Conservation (phyloP, 2,888 invertebrate species). For the Dicyrtomina minuta region DNA sequence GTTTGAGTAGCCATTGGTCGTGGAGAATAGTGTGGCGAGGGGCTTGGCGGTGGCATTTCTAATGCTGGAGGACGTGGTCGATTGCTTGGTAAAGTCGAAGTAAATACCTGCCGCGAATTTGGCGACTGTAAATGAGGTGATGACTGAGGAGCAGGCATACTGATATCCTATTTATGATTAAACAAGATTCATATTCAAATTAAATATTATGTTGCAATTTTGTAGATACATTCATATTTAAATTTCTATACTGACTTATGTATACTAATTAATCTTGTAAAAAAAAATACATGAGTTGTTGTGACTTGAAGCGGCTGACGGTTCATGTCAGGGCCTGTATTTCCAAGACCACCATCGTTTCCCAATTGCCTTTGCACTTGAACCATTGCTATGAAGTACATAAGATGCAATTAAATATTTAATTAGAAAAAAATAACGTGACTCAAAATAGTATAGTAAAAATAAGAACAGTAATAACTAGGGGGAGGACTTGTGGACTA, state of each 20-base stretch:
- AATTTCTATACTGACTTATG: too few species aligned
- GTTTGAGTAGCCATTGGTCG: conserved; percentile 34
- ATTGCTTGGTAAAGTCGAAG: conserved; percentile 11
- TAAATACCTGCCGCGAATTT: conserved; percentile 52
- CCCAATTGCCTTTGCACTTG: conserved; percentile 62
- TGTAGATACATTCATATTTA: background rate
- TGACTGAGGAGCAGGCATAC: conserved; percentile 53
- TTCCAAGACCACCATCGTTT: conserved; percentile 55
- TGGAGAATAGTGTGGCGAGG: conserved; percentile 42
- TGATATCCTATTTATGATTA: conserved; percentile 25
- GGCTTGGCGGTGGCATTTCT: conserved; percentile 53
- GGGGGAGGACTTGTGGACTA: background rate
- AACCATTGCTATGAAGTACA: conserved; percentile 60
- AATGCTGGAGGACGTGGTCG: conserved; percentile 36
- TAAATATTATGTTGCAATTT: background rate
- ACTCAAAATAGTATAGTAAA: background rate
- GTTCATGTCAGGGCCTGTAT: conserved; percentile 15
- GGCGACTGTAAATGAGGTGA: conserved; percentile 53
- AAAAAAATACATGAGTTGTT: conserved; percentile 57
- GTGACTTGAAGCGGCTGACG: conserved; percentile 60
- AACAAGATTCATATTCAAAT: background rate
- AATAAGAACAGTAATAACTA: too few species aligned
- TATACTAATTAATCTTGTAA: background rate
- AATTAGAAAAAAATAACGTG: background rate
- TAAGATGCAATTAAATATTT: conserved; percentile 15